phyloP scores from a whole-genome alignment of 2,113 vertebrate genomes.

The Corythaixoides concolor region DNA sequence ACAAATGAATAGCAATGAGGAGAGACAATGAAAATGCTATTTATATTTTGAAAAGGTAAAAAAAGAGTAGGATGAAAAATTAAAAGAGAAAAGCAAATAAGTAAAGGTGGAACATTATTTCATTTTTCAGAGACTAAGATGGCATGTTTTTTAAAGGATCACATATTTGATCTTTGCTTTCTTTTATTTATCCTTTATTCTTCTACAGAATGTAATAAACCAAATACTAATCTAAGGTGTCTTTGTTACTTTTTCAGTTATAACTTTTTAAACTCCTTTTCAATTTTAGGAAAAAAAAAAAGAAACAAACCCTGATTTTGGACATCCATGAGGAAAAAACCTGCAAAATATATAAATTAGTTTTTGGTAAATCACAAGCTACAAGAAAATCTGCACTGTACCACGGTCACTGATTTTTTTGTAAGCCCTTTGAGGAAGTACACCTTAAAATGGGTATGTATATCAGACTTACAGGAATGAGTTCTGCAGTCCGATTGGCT shows the following conservation, averaged over 20 bases:
- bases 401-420: accelerated
- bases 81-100: neutral
- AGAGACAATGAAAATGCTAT: neutral
- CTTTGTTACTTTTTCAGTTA: neutral
- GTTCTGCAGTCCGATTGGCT: neutral
- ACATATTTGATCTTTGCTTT: neutral
- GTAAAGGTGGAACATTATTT: neutral
- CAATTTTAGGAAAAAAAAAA: neutral
- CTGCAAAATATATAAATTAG: neutral
- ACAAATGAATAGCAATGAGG: neutral
- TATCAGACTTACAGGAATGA: neutral
- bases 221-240: neutral
- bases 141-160: neutral
- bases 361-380: neutral
- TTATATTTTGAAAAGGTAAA: neutral
- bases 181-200: neutral
- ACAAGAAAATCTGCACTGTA: neutral
- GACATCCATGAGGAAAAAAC: accelerated
- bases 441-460: neutral
- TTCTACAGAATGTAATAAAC: neutral
- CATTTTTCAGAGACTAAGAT: neutral
- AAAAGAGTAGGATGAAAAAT: neutral
- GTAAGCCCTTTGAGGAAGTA: neutral
- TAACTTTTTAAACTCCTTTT: neutral
- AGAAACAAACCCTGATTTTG: neutral